phyloP scores from a whole-genome alignment of 2,113 vertebrate genomes.

The Tricholaema leucomelas region DNA sequence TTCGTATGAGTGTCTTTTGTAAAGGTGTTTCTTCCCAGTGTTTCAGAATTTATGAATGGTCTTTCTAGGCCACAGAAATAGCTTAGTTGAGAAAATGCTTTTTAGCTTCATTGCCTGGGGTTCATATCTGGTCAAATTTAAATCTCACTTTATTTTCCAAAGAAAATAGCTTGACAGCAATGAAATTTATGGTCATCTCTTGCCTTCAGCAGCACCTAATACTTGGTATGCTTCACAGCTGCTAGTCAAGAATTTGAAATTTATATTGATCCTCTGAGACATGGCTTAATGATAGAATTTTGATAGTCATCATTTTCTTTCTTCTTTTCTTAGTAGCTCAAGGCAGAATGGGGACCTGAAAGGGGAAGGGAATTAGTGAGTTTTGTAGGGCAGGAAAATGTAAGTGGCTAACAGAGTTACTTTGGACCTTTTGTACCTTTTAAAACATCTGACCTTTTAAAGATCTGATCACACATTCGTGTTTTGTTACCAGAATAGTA shows the following conservation, averaged over 20 bases:
- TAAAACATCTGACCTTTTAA: background rate
- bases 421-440: background rate
- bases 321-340: background rate
- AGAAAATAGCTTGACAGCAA: background rate
- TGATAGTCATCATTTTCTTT: background rate
- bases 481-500: background rate
- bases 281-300: background rate
- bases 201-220: background rate
- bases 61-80: background rate
- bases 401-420: background rate
- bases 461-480: background rate
- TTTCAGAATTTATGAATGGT: constrained; percentile 5
- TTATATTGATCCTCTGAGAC: background rate
- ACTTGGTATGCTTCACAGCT: background rate
- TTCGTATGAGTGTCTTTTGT: background rate
- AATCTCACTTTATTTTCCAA: background rate
- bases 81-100: background rate
- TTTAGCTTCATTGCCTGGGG: background rate
- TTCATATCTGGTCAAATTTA: background rate
- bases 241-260: background rate
- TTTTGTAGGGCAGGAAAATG: background rate
- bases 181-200: background rate
- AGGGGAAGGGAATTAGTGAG: background rate
- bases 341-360: background rate
- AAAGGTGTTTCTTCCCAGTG: background rate